phyloP scores from a whole-genome alignment of 2,113 vertebrate genomes.

The Zapornia atra region DNA sequence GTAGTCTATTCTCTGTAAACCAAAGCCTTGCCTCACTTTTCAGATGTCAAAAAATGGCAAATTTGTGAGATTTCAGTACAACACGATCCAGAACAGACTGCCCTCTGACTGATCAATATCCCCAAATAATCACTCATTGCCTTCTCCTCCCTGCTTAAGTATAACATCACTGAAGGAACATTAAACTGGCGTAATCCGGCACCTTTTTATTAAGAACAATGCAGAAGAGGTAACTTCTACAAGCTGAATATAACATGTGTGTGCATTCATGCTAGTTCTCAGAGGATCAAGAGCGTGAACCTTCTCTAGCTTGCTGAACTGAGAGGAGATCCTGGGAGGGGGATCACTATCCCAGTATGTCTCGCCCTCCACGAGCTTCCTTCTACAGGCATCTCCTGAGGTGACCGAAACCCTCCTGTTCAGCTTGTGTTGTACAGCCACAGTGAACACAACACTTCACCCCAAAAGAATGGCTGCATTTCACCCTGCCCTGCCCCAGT shows the following conservation, averaged over 20 bases:
- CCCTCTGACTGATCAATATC: not conserved
- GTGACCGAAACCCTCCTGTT: not conserved
- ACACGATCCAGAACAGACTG: not conserved
- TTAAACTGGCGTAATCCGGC: not conserved
- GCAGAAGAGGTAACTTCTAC: not conserved
- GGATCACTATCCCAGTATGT: not conserved
- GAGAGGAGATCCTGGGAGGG: not conserved
- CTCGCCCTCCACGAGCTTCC: not conserved
- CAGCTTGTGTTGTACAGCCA: not conserved
- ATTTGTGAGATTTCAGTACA: not conserved
- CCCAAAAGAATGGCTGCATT: not conserved
- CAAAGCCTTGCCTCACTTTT: not conserved
- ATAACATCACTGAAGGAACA: not conserved
- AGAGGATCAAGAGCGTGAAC: not conserved
- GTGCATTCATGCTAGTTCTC: not conserved
- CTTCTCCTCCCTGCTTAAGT: not conserved
- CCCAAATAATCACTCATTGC: not conserved
- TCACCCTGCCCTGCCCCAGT: not conserved
- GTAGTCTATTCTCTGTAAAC: not conserved
- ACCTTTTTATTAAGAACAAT: not conserved
- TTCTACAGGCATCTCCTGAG: not conserved
- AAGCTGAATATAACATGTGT: not conserved
- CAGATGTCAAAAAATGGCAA: not conserved
- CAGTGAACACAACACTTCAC: not conserved
- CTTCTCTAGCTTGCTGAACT: not conserved